Evolutionary conservation across 2,888 invertebrate genomes (phyloP).

Genomic region (Steinernema scapterisci): DNA sequence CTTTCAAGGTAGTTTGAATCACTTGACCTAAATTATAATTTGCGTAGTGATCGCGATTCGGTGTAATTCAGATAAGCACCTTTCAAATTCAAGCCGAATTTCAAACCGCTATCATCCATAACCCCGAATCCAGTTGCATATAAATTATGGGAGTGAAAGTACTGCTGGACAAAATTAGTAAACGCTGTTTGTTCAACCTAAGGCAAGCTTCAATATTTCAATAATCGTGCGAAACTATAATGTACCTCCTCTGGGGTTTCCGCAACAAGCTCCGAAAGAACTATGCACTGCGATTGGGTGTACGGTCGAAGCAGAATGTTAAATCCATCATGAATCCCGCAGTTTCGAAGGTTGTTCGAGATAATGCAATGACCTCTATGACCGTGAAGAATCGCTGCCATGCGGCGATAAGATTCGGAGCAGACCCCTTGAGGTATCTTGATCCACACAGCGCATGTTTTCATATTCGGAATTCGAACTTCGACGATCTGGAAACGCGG

Average conservation of each 20-base stretch:
- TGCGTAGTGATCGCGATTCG: background rate
- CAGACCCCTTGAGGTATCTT: background rate
- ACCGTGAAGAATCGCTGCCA: background rate
- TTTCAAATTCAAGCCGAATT: background rate
- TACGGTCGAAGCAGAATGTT: background rate
- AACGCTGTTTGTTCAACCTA: background rate
- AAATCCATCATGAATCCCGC: background rate
- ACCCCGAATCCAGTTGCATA: background rate
- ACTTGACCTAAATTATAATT: background rate
- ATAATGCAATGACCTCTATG: background rate
- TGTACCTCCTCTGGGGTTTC: background rate
- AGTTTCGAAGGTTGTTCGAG: background rate
- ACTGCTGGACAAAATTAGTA: background rate
- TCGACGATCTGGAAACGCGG: conserved; percentile 10
- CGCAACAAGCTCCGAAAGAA: background rate
- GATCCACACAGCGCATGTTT: background rate
- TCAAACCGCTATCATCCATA: background rate
- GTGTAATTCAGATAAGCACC: background rate
- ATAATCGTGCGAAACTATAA: background rate
- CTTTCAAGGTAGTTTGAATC: background rate
- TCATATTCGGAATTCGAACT: background rate
- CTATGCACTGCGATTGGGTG: background rate
- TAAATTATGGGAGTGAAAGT: background rate
- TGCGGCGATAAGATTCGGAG: conserved; percentile 4
- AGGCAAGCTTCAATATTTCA: background rate